phyloP scores from a whole-genome alignment of 2,888 invertebrate genomes.

The Drosophila vallismaia region DNA sequence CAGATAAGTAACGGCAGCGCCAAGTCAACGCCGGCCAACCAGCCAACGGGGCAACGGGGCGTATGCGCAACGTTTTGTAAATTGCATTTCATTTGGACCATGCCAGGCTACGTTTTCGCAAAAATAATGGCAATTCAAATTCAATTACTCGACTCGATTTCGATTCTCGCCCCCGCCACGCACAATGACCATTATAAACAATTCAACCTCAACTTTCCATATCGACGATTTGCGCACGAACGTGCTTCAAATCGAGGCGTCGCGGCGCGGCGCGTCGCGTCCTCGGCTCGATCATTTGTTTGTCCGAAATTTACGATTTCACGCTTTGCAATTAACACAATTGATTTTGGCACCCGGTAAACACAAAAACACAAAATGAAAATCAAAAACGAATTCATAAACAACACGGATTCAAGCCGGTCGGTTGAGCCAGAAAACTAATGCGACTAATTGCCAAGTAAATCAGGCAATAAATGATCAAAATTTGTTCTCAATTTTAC shows the following conservation, averaged over 20 bases:
- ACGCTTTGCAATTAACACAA: conserved; percentile 63
- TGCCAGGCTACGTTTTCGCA: conserved; percentile 3
- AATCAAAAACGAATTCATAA: conserved; percentile 12
- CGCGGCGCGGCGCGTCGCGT: background rate
- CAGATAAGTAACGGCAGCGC: conserved; percentile 38
- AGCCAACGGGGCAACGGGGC: conserved; percentile 39
- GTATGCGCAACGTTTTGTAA: conserved; percentile 49
- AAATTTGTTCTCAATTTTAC: conserved; percentile 23
- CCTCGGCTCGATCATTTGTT: conserved; percentile 13
- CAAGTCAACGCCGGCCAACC: too few species aligned
- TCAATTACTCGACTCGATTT: conserved; percentile 18
- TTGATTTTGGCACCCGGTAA: conserved; percentile 59
- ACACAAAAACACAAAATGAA: background rate
- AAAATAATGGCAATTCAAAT: conserved; percentile 33
- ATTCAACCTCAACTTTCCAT: conserved; percentile 34
- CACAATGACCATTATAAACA: conserved; percentile 39
- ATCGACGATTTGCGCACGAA: conserved; percentile 42
- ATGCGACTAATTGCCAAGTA: conserved; percentile 60
- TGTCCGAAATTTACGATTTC: conserved; percentile 44
- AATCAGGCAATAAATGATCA: conserved; percentile 46
- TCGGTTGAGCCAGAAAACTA: conserved; percentile 42
- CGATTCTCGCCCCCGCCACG: conserved; percentile 27
- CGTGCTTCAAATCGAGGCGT: conserved; percentile 44
- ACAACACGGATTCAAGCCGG: conserved; percentile 15
- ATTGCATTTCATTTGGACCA: conserved; percentile 28